These are phyloP conservation scores for Frankliniella intonsa DNA, from an alignment of 2,888 invertebrate genomes.

Conservation along the genomic window DNA sequence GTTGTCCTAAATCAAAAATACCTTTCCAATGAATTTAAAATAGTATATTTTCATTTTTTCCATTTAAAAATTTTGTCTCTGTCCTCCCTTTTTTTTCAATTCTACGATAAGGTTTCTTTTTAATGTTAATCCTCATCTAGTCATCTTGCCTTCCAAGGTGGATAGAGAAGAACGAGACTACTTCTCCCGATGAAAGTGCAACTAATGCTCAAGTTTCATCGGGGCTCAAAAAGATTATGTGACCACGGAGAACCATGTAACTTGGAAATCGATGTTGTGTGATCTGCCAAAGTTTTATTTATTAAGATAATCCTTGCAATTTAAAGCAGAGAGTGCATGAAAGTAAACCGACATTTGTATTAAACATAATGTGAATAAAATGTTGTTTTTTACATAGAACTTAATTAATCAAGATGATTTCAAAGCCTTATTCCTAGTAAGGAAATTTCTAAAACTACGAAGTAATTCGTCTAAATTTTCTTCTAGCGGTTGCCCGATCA, in stretches of 20 bases:
- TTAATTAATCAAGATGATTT: not conserved
- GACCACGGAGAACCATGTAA: constrained; percentile 22
- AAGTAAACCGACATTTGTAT: constrained; percentile 28
- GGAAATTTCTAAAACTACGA: no score
- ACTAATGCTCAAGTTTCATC: constrained; percentile 20
- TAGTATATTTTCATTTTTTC: constrained; percentile 17
- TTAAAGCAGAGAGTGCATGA: constrained; percentile 13
- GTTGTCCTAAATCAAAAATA: constrained; percentile 20
- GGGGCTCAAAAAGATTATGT: constrained; percentile 18
- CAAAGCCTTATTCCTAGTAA: no score
- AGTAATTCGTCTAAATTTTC: no score
- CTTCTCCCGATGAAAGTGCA: not conserved
- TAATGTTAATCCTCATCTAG: not conserved
- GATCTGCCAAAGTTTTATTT: constrained; percentile 23
- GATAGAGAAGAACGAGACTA: not conserved
- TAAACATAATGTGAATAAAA: constrained; percentile 30
- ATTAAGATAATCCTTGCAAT: constrained; percentile 19
- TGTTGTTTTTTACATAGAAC: constrained; percentile 37
- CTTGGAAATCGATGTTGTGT: constrained; percentile 16
- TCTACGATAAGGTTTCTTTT: not conserved
- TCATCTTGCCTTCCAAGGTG: not conserved
- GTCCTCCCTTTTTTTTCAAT: not conserved
- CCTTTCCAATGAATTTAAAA: constrained; percentile 5
- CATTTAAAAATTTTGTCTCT: constrained; percentile 8
- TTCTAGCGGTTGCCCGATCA: no score